Conservation (phyloP, 2,797 vertebrate genomes). For the Thalassophryne amazonica region DNA sequence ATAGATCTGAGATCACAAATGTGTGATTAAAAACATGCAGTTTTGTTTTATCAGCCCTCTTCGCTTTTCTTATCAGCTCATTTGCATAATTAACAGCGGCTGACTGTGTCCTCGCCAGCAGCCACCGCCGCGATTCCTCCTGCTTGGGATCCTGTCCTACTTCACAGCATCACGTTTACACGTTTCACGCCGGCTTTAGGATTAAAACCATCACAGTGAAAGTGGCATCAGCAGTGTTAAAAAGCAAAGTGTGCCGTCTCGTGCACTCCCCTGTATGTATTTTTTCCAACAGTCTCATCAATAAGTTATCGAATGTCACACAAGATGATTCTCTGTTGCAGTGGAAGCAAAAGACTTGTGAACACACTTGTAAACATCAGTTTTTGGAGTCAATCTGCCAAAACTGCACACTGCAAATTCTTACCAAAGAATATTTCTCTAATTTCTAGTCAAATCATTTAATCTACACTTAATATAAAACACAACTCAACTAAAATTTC, state of each 20-base stretch:
- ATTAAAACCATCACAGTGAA: too few relatives aligned
- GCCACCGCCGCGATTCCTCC: conserved; percentile 34
- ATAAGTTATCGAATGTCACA: not conserved
- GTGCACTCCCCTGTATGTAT: not conserved
- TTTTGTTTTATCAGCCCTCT: conserved; percentile 65
- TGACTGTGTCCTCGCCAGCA: conserved; percentile 31
- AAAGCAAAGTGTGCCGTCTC: too few relatives aligned
- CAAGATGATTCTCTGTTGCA: not conserved
- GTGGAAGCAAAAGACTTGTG: too few relatives aligned
- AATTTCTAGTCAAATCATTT: too few relatives aligned
- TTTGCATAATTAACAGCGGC: conserved; percentile 71
- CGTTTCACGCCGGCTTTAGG: not conserved
- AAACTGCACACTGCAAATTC: too few relatives aligned
- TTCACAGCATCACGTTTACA: conserved; percentile 9
- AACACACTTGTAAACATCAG: not conserved
- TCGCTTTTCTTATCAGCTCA: conserved; percentile 63
- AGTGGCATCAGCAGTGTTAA: not conserved
- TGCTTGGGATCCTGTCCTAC: conserved; percentile 37
- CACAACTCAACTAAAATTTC: too few relatives aligned
- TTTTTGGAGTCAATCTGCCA: not conserved
- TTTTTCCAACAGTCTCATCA: not conserved
- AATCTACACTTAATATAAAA: too few relatives aligned
- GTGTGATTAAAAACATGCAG: conserved; percentile 54
- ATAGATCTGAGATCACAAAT: conserved; percentile 65
- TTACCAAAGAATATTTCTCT: too few relatives aligned